Evolutionary conservation across 2,113 vertebrate genomes (phyloP).

Genomic region (Bungarus multicinctus): DNA sequence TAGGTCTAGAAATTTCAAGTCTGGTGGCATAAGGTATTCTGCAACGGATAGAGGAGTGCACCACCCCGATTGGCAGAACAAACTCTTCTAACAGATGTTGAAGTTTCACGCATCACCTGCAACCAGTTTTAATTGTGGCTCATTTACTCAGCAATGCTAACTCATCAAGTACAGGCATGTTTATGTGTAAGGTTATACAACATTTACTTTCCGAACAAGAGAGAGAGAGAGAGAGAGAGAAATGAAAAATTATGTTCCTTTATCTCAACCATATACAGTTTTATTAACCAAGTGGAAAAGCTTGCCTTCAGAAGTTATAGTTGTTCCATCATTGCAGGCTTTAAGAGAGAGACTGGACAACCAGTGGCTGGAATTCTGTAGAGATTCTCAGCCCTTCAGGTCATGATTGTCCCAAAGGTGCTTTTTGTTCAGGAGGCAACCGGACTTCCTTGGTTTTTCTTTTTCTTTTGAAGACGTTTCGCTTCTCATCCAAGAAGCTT

Average conservation of each 20-base stretch:
- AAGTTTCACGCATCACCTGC: background rate
- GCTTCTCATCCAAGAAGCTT: no score
- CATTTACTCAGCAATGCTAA: background rate
- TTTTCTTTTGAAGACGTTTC: no score
- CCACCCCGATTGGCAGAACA: background rate
- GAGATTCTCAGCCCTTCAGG: no score
- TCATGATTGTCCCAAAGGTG: no score
- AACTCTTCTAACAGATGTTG: background rate
- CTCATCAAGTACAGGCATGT: background rate
- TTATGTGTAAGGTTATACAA: background rate
- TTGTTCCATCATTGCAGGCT: no score
- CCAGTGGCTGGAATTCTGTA: no score
- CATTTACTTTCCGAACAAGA: background rate
- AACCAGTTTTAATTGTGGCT: background rate
- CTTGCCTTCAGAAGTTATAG: no score
- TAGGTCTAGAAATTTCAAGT: no score
- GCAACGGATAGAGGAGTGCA: background rate
- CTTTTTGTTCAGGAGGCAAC: no score
- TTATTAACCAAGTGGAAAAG: background rate
- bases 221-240: background rate
- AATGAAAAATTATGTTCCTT: background rate
- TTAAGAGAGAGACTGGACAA: no score
- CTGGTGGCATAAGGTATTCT: no score
- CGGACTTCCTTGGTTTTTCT: no score
- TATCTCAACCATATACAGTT: background rate